Evolutionary conservation across 2,888 invertebrate genomes (phyloP).

Genomic region (Abscondita cerata): DNA sequence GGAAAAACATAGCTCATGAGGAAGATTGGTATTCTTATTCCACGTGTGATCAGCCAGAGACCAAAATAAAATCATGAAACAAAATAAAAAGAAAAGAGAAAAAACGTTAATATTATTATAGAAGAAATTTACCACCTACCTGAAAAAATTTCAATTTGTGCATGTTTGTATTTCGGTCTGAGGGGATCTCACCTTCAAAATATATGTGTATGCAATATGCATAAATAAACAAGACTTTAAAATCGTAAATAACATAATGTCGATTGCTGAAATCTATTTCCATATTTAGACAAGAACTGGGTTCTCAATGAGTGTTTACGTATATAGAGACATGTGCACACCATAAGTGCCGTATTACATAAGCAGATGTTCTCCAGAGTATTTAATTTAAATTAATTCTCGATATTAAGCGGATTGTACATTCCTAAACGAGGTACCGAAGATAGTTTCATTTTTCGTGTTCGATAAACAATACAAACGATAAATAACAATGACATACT

Average conservation of each 20-base stretch:
- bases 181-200: conserved; percentile 51
- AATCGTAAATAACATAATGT: not conserved
- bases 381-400: not conserved
- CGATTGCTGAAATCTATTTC: too few relatives aligned
- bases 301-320: not conserved
- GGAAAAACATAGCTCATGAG: conserved; percentile 45
- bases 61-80: conserved; percentile 51
- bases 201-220: conserved; percentile 29
- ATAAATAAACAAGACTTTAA: not conserved
- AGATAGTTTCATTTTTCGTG: not conserved
- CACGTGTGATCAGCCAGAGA: conserved; percentile 55
- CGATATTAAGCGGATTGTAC: too few relatives aligned
- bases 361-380: too few relatives aligned
- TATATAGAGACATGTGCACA: too few relatives aligned
- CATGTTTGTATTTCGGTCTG: conserved; percentile 54
- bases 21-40: conserved; percentile 32
- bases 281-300: conserved; percentile 4
- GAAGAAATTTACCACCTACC: conserved; percentile 7
- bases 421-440: too few relatives aligned
- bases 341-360: too few relatives aligned
- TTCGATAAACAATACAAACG: conserved; percentile 4
- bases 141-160: conserved; percentile 12
- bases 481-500: conserved; percentile 27
- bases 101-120: conserved; percentile 12
- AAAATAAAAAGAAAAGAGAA: conserved; percentile 28